Evolutionary conservation across 1,140 invertebrate genomes (phyloP), one percentile per base, ranked within the genome.

Genomic region (Lucilia sericata): DNA sequence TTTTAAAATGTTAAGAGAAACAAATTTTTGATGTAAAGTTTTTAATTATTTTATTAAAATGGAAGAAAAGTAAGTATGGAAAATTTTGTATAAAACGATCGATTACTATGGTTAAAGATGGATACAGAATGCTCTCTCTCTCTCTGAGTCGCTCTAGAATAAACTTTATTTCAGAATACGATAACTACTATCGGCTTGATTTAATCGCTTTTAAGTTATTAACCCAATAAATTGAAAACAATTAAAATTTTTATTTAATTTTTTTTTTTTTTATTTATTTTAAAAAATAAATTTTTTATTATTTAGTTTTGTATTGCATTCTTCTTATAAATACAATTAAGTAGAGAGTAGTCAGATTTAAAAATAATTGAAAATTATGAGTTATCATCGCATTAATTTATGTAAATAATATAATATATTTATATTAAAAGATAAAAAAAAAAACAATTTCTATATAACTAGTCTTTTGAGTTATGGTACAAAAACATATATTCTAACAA

Each of bases 401-500:
- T 55, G 42, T 42, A 8, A 8, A 3, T 42, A 42, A 42, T 42
- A 42, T 8, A 8, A 42, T 42, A 42, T 42, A 42, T 42, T 42
- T 42, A 60, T 60, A 60, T 17, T 5, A 60, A 60, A 60, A 14
- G 0, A 60, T 55, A 55, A 55, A 5, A 55, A 55, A 14, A 65
- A 70, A 70, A 70, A 70, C 60, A 70, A 70, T 70, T 70, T 70
- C 65, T 70, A 70, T 70, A 21, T 70, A 21, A 70, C 65, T 70
- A 70, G 65, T 70, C 65, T 70, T 70, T 70, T 70, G 65, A 70
- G 19, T 70, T 70, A 70, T 70, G 65, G 65, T 70, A 70, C 65
- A 70, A 70, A 70, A 70, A 70, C n/a, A 5, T 21, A 30, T 30
- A 70, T 70, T 7, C 19, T 19, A 21, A 21, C 19, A 55, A 55